Evolutionary conservation across 2,113 vertebrate species (phyloP), one percentile per base, ranked within the genome.

Genomic region (Sminthopsis crassicaudata): DNA sequence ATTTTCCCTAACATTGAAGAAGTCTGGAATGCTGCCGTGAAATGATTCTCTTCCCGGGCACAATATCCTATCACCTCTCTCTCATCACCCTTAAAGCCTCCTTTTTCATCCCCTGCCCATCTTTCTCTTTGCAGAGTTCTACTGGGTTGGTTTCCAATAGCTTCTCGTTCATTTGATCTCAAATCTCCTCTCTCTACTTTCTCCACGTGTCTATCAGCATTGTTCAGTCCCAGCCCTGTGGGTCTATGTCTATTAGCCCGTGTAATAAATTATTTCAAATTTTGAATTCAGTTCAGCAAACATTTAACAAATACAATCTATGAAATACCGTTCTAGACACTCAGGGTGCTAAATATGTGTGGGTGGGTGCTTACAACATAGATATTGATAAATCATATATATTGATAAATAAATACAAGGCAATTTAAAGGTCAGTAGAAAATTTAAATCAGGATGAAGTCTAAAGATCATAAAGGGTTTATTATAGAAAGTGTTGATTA

Each of bases 61-160:
- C 24, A 1, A 0, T 92, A 19, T 2, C 54, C 88, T 92, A 1
- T 67, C 46, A 48, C 10, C 23, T 16, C 0, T 27, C 54, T 54
- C 27, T 96, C 76, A 24, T 67, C 53, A 48, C 27, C 16, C 76
- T 53, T 95, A 67, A 30, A 54, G 36, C 2, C 22, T 76, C 90
- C n/a, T 53, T 54, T 52, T 88, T 91, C 90, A 42, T 36, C 46
- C 90, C 94, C 46, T 92, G 76, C 26, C 7, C 91, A 60, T 92
- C 53, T 90, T 95, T 7, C 11, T 89, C 67, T 96, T 93, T 91
- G 51, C n/a, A 23, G 7, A 94, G 36, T 54, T 53, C 48, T 27
- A 0, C 0, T 52, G 76, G 90, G 7, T 84, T 89, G 7, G 42
- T 90, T 67, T 14, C 48, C 4, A 67, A 1, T 0, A 89, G 48